A percentile compares a stretch with the other conserved stretches of the same genome.
Conservation (phyloP, 2,113 vertebrate species). For the Excalfactoria chinensis region DNA sequence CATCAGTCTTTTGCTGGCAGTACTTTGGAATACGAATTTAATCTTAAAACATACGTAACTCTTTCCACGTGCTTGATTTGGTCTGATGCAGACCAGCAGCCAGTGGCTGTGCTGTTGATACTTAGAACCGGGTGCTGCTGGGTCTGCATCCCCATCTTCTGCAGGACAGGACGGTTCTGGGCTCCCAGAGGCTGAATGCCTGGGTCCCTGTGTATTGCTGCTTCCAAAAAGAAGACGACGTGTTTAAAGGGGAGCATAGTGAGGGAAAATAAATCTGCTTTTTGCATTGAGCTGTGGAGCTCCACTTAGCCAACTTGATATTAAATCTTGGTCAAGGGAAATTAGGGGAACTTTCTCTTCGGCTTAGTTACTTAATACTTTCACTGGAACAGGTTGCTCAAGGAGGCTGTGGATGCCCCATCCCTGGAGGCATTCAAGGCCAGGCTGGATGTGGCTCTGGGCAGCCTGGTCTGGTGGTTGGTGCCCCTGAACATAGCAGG, state of each 20-base stretch:
- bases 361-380: neutral
- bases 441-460: no score
- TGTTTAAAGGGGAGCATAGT: neutral
- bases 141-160: neutral
- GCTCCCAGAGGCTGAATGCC: neutral
- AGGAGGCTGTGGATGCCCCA: no score
- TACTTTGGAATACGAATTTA: slow-evolving; percentile 33
- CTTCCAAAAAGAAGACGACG: neutral
- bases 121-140: neutral
- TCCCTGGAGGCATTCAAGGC: no score
- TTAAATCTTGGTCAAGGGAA: neutral
- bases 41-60: slow-evolving; percentile 4
- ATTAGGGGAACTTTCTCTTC: neutral
- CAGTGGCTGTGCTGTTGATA: neutral
- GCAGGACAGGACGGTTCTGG: neutral
- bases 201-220: neutral
- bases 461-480: no score
- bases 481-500: no score
- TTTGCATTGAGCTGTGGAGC: neutral
- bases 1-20: neutral
- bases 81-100: neutral
- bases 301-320: neutral
- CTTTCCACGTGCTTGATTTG: slow-evolving; percentile 37
- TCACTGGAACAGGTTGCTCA: no score
- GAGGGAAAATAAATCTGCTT: neutral